These are phyloP conservation scores for Elaeidobius kamerunicus DNA, from an alignment of 2,888 invertebrate species.

Conservation along the genomic window DNA sequence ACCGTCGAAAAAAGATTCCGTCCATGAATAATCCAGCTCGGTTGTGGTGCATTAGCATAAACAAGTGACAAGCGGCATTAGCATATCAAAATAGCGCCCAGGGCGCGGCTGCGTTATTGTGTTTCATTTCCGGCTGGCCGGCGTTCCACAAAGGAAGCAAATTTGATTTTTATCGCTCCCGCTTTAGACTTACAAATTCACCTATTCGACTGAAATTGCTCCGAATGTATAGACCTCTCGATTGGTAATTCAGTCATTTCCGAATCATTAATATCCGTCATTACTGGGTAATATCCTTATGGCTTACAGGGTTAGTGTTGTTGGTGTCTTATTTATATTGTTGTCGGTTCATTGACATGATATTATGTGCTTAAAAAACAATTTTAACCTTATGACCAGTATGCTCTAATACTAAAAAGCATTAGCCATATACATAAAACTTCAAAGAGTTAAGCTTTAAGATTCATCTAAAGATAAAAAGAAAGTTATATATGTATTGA, in stretches of 20 bases:
- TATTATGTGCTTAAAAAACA: background rate
- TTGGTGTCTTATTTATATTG: no score
- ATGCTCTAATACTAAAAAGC: no score
- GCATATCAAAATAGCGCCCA: slow-evolving; percentile 33
- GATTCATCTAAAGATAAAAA: no score
- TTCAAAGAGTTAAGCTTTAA: no score
- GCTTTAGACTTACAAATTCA: slow-evolving; percentile 25
- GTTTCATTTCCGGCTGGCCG: slow-evolving; percentile 30
- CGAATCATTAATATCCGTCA: slow-evolving; percentile 1
- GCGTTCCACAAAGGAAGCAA: slow-evolving; percentile 31
- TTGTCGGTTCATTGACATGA: no score
- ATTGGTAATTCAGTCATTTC: slow-evolving; percentile 2
- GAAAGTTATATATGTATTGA: no score
- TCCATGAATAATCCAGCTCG: slow-evolving; percentile 41
- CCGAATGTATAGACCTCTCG: slow-evolving; percentile 14
- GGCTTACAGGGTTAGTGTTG: no score
- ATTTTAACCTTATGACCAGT: no score
- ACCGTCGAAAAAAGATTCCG: slow-evolving; percentile 38
- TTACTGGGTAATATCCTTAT: no score
- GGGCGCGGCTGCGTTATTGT: slow-evolving; percentile 30
- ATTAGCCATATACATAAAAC: no score
- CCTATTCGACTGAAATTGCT: slow-evolving; percentile 26
- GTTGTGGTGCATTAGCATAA: slow-evolving; percentile 32
- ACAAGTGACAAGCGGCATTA: slow-evolving; percentile 29
- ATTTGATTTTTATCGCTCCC: slow-evolving; percentile 30